These are phyloP conservation scores for Pomacea canaliculata DNA, from an alignment of 2,888 invertebrate species.

Conservation along the genomic window DNA sequence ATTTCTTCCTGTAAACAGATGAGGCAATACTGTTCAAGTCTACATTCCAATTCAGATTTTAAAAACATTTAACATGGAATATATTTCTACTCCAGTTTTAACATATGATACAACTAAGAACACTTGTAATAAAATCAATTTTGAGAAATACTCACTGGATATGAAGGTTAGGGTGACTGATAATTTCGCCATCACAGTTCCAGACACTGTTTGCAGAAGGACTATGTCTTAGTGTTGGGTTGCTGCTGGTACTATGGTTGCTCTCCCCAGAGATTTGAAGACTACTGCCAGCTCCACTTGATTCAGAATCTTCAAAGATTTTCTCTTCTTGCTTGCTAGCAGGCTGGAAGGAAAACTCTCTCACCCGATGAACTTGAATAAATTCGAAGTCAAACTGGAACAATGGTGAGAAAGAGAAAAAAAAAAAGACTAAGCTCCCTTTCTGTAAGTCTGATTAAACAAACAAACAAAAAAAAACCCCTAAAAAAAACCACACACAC, in stretches of 20 bases:
- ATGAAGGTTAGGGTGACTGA: conserved; percentile 76
- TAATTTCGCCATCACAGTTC: conserved; percentile 87
- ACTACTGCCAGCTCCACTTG: not conserved
- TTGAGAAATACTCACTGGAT: conserved; percentile 22
- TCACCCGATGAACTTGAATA: conserved; percentile 81
- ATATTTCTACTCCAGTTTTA: no score
- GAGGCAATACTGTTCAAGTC: no score
- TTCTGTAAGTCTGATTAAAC: not conserved
- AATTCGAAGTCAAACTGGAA: conserved; percentile 79
- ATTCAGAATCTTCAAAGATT: conserved; percentile 26
- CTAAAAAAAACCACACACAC: no score
- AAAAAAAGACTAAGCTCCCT: not conserved
- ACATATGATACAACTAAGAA: no score
- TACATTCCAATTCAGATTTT: no score
- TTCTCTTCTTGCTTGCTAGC: conserved; percentile 55
- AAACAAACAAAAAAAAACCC: not conserved
- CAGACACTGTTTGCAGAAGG: conserved; percentile 75
- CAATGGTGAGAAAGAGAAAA: conserved; percentile 25
- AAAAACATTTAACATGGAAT: no score
- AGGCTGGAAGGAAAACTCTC: conserved; percentile 79
- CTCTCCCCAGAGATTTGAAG: conserved; percentile 16
- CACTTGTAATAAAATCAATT: no score
- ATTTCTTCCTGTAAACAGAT: no score
- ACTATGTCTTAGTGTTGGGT: conserved; percentile 22
- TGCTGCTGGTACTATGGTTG: conserved; percentile 16